Evolutionary conservation across 2,888 invertebrate genomes (phyloP).

Genomic region (Rhogogaster chlorosoma): DNA sequence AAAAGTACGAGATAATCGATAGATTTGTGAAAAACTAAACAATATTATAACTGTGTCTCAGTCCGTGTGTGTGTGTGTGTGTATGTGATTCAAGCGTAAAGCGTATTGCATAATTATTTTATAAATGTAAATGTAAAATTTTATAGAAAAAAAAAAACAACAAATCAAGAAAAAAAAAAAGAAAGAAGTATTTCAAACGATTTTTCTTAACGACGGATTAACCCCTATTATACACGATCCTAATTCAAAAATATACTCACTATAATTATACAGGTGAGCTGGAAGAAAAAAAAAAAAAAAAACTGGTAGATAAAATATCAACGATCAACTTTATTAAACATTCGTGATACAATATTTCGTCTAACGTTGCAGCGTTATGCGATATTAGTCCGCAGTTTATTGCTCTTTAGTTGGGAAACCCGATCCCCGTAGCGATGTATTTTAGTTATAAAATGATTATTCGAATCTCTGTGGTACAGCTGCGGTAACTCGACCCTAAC

Average conservation of each 20-base stretch:
- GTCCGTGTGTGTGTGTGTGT: neutral
- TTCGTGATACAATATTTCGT: neutral
- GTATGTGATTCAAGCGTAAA: neutral
- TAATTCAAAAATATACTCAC: neutral
- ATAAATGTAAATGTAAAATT: conserved; percentile 40
- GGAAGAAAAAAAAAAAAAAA: neutral
- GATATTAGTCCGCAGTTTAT: neutral
- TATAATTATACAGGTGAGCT: too few relatives aligned
- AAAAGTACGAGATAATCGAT: neutral
- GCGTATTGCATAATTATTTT: conserved; percentile 31
- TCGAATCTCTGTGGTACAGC: neutral
- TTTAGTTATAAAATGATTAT: neutral
- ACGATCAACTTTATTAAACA: neutral
- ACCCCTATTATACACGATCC: neutral
- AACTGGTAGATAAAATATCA: neutral
- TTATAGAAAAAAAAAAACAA: neutral
- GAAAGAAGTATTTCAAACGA: conserved; percentile 19
- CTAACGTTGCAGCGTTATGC: neutral
- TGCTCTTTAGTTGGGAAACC: neutral
- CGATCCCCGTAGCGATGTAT: neutral
- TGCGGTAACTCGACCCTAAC: neutral
- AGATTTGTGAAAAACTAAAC: neutral
- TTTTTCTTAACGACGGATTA: neutral
- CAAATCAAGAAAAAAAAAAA: neutral
- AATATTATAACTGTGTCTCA: neutral